phyloP scores from a whole-genome alignment of 35 echinoderm and acorn worm genomes.

The Apostichopus parvimensis region DNA sequence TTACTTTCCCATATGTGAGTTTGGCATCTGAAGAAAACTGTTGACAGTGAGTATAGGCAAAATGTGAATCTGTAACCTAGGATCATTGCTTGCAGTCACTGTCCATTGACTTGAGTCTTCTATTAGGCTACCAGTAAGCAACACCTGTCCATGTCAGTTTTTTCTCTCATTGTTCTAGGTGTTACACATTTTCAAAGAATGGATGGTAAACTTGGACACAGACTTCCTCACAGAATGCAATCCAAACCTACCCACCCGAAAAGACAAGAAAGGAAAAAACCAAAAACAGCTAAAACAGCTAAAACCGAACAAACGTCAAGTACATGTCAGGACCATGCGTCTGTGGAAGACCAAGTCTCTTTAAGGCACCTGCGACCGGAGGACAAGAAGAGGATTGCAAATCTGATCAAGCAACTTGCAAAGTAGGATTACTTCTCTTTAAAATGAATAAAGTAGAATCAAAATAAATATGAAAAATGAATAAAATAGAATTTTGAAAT shows the following conservation, averaged over 20 bases:
- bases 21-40: no score
- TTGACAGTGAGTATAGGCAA: no score
- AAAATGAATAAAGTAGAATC: neutral
- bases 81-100: no score
- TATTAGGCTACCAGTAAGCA: neutral
- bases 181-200: constrained; percentile 32
- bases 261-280: neutral
- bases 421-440: constrained; percentile 52
- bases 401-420: constrained; percentile 87
- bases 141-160: neutral
- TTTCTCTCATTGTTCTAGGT: neutral
- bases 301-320: neutral
- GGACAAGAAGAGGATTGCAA: constrained; percentile 90
- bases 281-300: neutral
- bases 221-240: neutral
- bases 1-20: no score
- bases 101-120: no score
- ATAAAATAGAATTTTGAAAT: no score
- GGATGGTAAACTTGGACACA: neutral
- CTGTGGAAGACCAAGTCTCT: constrained; percentile 35
- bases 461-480: neutral
- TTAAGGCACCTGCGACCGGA: constrained; percentile 82
- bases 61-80: no score
- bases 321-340: neutral
- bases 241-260: neutral